Conservation (phyloP, 1,140 invertebrate genomes). For the Anthonomus grandis region DNA sequence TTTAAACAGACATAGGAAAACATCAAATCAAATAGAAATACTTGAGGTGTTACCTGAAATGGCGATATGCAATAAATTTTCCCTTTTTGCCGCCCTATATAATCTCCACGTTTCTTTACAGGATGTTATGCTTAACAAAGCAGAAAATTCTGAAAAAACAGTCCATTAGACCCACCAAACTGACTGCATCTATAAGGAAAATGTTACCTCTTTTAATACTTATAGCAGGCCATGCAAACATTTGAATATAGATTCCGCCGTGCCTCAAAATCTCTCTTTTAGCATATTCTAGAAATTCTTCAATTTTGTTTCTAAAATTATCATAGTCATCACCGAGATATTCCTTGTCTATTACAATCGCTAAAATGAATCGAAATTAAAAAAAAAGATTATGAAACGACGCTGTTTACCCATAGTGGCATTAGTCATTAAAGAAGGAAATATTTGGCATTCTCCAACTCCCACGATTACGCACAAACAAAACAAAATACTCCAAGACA, state of each 20-base stretch:
- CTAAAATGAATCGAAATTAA: slow-evolving; percentile 42
- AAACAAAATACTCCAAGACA: no score
- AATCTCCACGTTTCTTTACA: slow-evolving; percentile 68
- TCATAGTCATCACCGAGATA: slow-evolving; percentile 58
- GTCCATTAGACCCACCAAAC: background rate
- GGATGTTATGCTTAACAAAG: slow-evolving; percentile 65
- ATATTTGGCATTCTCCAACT: slow-evolving; percentile 50
- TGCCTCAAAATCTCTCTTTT: slow-evolving; percentile 59
- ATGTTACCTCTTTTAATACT: slow-evolving; percentile 59
- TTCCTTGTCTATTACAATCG: slow-evolving; percentile 60
- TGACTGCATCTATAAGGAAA: background rate
- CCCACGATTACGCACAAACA: background rate
- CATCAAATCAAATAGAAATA: no score
- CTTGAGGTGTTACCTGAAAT: slow-evolving; percentile 61
- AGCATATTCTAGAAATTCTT: slow-evolving; percentile 58
- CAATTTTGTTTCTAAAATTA: slow-evolving; percentile 54
- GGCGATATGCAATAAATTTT: slow-evolving; percentile 65
- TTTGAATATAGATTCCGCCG: slow-evolving; percentile 60
- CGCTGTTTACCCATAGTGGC: slow-evolving; percentile 67
- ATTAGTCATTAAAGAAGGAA: slow-evolving; percentile 67
- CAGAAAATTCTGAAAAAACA: slow-evolving; percentile 58
- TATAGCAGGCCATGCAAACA: slow-evolving; percentile 62
- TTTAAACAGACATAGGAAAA: no score
- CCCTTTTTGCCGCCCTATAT: slow-evolving; percentile 56
- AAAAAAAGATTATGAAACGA: background rate